Evolutionary conservation across 2,113 vertebrate species (phyloP).

Genomic region (Hippoglossus stenolepis): DNA sequence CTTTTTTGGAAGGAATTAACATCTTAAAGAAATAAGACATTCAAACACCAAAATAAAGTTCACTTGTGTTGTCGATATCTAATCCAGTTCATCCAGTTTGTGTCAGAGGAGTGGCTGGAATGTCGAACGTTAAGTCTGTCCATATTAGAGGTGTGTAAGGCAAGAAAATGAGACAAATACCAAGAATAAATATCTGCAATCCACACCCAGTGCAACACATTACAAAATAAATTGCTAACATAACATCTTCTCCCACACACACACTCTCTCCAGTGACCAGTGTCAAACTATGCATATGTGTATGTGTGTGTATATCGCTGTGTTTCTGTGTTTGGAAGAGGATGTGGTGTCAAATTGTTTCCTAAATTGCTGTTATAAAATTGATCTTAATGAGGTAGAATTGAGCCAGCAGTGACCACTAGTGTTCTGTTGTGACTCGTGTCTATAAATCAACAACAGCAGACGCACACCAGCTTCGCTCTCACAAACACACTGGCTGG

Average conservation of each 20-base stretch:
- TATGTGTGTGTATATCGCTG: neutral
- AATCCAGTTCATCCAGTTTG: conserved; percentile 61
- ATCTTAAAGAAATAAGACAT: conserved; percentile 56
- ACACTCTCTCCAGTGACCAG: neutral
- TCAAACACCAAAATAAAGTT: conserved; percentile 65
- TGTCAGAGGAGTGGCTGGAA: conserved; percentile 59
- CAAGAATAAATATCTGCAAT: neutral
- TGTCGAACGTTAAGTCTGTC: conserved; percentile 31
- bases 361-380: conserved; percentile 51
- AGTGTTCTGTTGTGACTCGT: conserved; percentile 38
- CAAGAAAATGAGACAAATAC: conserved; percentile 3
- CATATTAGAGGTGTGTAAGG: conserved; percentile 16
- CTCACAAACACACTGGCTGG: conserved; percentile 11
- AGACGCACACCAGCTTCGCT: neutral
- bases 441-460: conserved; percentile 44
- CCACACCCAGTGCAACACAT: conserved; percentile 12
- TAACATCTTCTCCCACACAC: conserved; percentile 15
- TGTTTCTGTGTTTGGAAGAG: conserved; percentile 9
- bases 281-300: neutral
- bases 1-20: conserved; percentile 52
- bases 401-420: conserved; percentile 57
- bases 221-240: conserved; percentile 12
- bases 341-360: conserved; percentile 34
- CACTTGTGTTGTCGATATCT: conserved; percentile 47
- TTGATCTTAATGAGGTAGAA: conserved; percentile 51